Base-by-base conservation (phyloP, 2,888 invertebrate genomes). In the Drosophila acutilabella region DNA sequence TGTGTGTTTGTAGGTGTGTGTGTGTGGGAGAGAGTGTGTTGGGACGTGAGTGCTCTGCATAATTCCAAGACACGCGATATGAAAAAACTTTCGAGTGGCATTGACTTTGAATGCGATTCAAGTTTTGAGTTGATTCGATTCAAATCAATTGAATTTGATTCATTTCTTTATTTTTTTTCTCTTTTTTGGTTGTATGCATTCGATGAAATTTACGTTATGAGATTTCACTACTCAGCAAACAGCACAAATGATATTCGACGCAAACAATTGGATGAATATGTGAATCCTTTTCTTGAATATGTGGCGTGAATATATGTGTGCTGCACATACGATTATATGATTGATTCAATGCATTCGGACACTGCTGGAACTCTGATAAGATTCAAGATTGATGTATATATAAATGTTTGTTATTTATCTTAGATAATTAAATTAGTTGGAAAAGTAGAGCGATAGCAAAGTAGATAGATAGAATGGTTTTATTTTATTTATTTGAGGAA, bases 181-280 rank as follows among this genome's bases (percentile, higher is more conserved):
- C 18, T 18, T 18, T 18, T 59, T 59, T 59, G 47, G 2, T 62
- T 45, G 64, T 76, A 75, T 77, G 75, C 67, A 76, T 88, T 84
- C 87, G 87, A 83, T 89, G 87, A 89, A 89, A 90, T 88, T 90
- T 91, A 91, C 91, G 91, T 91, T 91, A 91, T 91, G 91, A 85
- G 87, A 90, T 91, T 91, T 91, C 91, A 78, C 78, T 90, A 91
- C 90, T 90, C 79, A 80, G 72, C 23, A 47, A 66, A 80, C 82
- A 90, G 89, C 86, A 88, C 89, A 90, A 84, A 88, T 74, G 61
- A 79, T 75, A 85, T 75, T 74, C 70, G 42, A 59, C 73, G 69
- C 45, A 45, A 61, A 54, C 57, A 57, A 47, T 47, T 13, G 26
- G 30, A 30, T 50, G 42, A 65, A 45, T 42, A 7, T 52, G 30